A percentile compares a stretch with the other conserved stretches of the same genome.
These are phyloP conservation scores for Phyto melanocephala DNA, from an alignment of 2,888 invertebrate species.

Conservation along the genomic window DNA sequence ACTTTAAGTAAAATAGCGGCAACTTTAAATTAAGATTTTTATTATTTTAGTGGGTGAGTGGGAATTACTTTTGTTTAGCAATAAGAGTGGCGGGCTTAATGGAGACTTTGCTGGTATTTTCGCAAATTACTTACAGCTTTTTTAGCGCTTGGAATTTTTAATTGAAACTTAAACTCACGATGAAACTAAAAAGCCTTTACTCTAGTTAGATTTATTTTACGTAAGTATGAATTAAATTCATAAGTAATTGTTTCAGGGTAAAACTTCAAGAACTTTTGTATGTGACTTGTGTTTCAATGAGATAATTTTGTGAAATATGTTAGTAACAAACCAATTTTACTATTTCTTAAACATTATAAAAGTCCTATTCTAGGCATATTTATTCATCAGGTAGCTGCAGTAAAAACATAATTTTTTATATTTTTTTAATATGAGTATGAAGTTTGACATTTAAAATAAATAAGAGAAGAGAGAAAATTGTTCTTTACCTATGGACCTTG, in stretches of 20 bases:
- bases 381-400: no score
- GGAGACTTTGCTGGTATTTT: neutral
- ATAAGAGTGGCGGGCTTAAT: neutral
- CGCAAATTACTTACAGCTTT: neutral
- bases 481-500: no score
- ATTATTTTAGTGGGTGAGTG: conserved; percentile 2
- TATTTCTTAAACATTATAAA: no score
- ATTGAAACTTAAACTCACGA: neutral
- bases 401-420: no score
- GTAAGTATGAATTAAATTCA: neutral
- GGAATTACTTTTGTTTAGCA: no score
- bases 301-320: neutral
- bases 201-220: neutral
- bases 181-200: neutral
- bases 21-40: neutral
- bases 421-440: no score
- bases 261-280: neutral
- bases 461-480: no score
- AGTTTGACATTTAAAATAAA: no score
- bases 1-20: neutral
- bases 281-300: neutral
- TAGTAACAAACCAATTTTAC: no score
- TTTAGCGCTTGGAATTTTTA: neutral
- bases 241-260: neutral
- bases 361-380: no score